Evolutionary conservation across 2,797 vertebrate genomes (phyloP), one percentile per base, ranked within the genome.

Genomic region (Lacerta viridis): DNA sequence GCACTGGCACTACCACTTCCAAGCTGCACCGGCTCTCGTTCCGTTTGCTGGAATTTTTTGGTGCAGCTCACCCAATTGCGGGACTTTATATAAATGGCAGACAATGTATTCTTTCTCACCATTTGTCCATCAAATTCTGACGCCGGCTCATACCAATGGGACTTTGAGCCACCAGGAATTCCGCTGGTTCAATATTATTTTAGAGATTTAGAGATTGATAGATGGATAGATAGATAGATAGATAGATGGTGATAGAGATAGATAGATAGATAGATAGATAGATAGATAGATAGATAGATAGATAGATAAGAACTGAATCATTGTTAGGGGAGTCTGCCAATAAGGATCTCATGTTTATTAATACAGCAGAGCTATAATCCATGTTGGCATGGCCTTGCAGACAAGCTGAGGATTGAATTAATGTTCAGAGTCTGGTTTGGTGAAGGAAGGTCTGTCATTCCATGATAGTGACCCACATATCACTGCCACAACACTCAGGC

Each of bases 381-480:
- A 87, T 79, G 92, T 87, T 0, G 0, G 81, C 85, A 80, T 27
- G 41, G 68, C 0, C 50, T 55, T 55, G 95, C 90, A 92, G 90
- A 46, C 87, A 93, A 94, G 93, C 95, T 94, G 90, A 86, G 90
- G 92, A 94, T 93, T 93, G 89, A 93, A 84, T 95, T 96, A 93
- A 95, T 95, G 92, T 95, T 89, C 91, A 94, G 94, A 93, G 93
- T 94, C 91, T 95, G 94, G 90, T 93, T 94, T 97, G 96, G 96
- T 94, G 96, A 96, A 94, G 93, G 94, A 96, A 94, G 93, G 93
- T 96, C 93, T 93, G 94, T 93, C 96, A 97, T 96, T 95, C 96
- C 96, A 96, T 93, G 95, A 92, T 88, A 95, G 94, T 97, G 95
- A 96, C 95, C 96, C 86, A 88, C 87, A 87, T 95, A 95, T 97